Conservation (phyloP, 2,888 invertebrate genomes). For the Perizoma affinitatum region DNA sequence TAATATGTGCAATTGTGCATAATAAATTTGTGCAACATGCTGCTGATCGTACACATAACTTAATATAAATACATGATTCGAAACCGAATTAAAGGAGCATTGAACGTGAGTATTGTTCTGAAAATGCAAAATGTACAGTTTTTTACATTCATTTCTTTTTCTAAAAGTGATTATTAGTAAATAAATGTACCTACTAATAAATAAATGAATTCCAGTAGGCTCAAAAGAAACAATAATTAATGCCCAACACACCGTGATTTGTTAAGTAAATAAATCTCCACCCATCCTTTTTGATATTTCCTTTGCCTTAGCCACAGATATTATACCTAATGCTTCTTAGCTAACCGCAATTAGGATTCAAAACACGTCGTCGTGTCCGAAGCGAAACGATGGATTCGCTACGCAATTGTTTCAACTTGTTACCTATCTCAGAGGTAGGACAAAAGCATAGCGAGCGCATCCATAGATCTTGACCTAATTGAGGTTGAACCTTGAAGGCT, state of each 20-base stretch:
- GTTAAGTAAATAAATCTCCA: slow-evolving; percentile 27
- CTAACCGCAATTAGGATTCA: slow-evolving; percentile 46
- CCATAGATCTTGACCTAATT: slow-evolving; percentile 58
- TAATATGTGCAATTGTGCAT: no score
- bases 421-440: slow-evolving; percentile 35
- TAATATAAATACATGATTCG: no score
- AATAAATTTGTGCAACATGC: no score
- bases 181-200: no score
- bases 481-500: slow-evolving; percentile 44
- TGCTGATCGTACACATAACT: no score
- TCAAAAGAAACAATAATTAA: slow-evolving; percentile 25
- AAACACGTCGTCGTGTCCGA: slow-evolving; percentile 43
- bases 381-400: slow-evolving; percentile 50
- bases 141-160: no score
- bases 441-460: slow-evolving; percentile 50
- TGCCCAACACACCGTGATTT: slow-evolving; percentile 20
- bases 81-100: slow-evolving; percentile 2
- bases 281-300: slow-evolving; percentile 23
- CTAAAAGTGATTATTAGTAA: no score
- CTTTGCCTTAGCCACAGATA: slow-evolving; percentile 3
- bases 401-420: slow-evolving; percentile 24
- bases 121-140: no score
- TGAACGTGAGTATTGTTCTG: slow-evolving; percentile 6
- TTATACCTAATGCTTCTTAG: no score
- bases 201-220: slow-evolving; percentile 18